Percentiles rank a stretch among this genome's conserved stretches.
phyloP scores from a whole-genome alignment of 35 echinoderm and acorn worm species.

The Strongylocentrotus purpuratus region DNA sequence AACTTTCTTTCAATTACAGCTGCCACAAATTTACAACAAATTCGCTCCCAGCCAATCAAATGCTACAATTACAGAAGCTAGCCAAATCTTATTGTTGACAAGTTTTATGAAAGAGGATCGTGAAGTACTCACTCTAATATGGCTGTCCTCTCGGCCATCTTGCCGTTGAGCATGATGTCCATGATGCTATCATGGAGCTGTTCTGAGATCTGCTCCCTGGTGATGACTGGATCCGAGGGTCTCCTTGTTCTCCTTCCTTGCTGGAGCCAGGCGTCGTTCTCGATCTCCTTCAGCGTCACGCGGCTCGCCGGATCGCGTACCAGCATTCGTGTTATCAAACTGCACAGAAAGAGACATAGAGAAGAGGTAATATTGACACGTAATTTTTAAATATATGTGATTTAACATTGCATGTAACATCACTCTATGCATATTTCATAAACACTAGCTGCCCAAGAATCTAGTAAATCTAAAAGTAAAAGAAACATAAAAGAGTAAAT shows the following conservation, averaged over 20 bases:
- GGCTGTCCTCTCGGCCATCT: constrained; percentile 72
- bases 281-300: constrained; percentile 70
- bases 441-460: too few species aligned
- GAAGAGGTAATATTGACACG: not conserved
- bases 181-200: constrained; percentile 75
- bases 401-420: too few species aligned
- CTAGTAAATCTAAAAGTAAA: too few species aligned
- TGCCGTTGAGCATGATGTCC: constrained; percentile 86
- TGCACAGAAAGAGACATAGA: constrained; percentile 18
- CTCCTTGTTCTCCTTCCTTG: constrained; percentile 32
- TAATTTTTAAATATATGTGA: too few species aligned
- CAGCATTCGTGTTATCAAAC: constrained; percentile 88
- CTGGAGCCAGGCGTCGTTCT: constrained; percentile 84
- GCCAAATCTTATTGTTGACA: too few species aligned
- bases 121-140: constrained; percentile 80
- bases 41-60: too few species aligned
- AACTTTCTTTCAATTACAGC: too few species aligned
- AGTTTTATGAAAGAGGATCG: too few species aligned
- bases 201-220: constrained; percentile 76
- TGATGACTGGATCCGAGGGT: constrained; percentile 76
- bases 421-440: too few species aligned
- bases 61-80: too few species aligned
- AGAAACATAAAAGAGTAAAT: too few species aligned
- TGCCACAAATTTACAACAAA: too few species aligned
- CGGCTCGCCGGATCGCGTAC: constrained; percentile 80